A percentile compares a stretch with the other conserved stretches of the same genome.
Conservation (phyloP, 2,113 vertebrate species). For the Sinocyclocheilus anophthalmus region DNA sequence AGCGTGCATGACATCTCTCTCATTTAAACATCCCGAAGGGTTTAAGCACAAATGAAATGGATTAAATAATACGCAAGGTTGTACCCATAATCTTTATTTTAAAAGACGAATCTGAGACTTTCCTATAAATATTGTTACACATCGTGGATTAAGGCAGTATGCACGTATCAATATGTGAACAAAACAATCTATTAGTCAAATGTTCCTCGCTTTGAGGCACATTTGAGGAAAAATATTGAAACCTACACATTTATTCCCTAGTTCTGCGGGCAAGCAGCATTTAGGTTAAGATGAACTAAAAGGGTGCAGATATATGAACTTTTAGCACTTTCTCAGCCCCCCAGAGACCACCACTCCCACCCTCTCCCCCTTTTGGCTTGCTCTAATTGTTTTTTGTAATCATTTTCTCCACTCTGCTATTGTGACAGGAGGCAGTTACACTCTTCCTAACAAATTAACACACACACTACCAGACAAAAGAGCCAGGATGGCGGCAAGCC, state of each 20-base stretch:
- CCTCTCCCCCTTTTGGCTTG: slow-evolving; percentile 34
- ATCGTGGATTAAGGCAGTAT: not conserved
- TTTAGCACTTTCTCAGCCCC: slow-evolving; percentile 10
- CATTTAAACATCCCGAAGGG: slow-evolving; percentile 25
- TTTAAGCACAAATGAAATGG: not conserved
- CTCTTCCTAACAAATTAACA: slow-evolving; percentile 76
- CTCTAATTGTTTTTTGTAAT: slow-evolving; percentile 86
- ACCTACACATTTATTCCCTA: not conserved
- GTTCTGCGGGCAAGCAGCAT: not conserved
- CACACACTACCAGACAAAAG: slow-evolving; percentile 54
- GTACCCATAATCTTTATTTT: not conserved
- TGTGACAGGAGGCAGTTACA: slow-evolving; percentile 78
- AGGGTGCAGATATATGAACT: slow-evolving; percentile 44
- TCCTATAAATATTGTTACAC: not conserved
- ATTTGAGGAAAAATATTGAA: slow-evolving; percentile 1
- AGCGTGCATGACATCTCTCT: slow-evolving; percentile 25
- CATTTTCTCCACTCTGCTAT: slow-evolving; percentile 80
- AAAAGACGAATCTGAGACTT: not conserved
- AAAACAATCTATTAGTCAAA: not conserved
- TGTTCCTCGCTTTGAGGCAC: not conserved
- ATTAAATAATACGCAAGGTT: not conserved
- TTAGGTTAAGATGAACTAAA: not conserved
- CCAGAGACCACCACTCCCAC: slow-evolving; percentile 35
- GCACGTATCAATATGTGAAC: slow-evolving; percentile 7
- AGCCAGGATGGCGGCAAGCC: slow-evolving; percentile 31